Conservation (phyloP, 1,140 invertebrate species). For the Caenorhabditis brenneri region DNA sequence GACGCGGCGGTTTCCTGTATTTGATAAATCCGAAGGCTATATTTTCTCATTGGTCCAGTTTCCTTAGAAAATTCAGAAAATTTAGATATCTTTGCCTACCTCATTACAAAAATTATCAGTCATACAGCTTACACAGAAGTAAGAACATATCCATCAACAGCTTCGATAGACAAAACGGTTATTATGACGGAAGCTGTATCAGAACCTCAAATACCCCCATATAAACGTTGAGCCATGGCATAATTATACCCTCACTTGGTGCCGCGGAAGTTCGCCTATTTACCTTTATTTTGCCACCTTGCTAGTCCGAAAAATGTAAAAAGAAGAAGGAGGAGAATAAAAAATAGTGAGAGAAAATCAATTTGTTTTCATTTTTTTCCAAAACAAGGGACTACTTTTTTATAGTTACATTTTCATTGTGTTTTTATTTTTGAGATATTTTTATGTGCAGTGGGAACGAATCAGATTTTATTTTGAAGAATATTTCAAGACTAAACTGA, state of each 20-base stretch:
- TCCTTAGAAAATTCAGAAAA: too few species aligned
- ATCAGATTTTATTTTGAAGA: too few species aligned
- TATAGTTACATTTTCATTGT: too few species aligned
- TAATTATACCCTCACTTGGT: neutral
- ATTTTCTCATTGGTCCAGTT: too few species aligned
- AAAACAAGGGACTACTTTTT: too few species aligned
- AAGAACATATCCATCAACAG: neutral
- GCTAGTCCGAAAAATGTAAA: neutral
- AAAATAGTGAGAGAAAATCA: neutral
- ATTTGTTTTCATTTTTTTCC: too few species aligned
- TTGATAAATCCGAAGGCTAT: too few species aligned
- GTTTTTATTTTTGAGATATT: too few species aligned
- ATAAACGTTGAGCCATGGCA: neutral
- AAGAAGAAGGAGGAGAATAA: neutral
- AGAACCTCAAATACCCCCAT: neutral
- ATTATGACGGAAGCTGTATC: constrained; percentile 39
- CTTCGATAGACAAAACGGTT: neutral
- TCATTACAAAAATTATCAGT: neutral
- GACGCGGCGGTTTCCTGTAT: too few species aligned
- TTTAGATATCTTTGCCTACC: neutral
- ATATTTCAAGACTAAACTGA: too few species aligned
- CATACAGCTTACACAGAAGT: neutral
- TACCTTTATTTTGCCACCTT: constrained; percentile 35
- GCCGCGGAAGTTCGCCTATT: constrained; percentile 35
- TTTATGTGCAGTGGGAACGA: too few species aligned